Percentiles rank a stretch among this genome's conserved stretches.
Conservation (phyloP, 2,888 invertebrate genomes). For the Antheraea assamensis region DNA sequence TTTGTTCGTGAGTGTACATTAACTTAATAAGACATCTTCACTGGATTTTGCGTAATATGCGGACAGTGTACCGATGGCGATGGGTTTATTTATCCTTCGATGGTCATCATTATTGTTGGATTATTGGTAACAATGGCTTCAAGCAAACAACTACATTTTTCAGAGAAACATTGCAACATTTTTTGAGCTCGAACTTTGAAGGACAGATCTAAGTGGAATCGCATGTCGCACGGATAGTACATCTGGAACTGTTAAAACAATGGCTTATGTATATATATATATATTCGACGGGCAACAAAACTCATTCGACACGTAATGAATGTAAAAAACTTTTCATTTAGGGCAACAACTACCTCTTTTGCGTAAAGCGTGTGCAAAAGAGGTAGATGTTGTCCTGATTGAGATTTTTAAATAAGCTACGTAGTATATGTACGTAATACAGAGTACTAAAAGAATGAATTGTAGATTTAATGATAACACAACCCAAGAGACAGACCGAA, state of each 20-base stretch:
- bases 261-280: neutral
- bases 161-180: neutral
- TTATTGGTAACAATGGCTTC: no score
- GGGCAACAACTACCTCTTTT: slow-evolving; percentile 16
- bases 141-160: no score
- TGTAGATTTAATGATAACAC: neutral
- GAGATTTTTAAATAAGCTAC: neutral
- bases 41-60: neutral
- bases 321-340: slow-evolving; percentile 9
- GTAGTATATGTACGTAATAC: neutral
- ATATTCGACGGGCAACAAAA: neutral
- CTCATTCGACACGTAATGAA: neutral
- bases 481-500: neutral
- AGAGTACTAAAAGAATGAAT: neutral
- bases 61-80: no score
- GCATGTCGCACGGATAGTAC: neutral
- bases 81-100: no score
- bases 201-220: neutral
- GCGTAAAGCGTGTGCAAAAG: neutral
- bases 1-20: neutral
- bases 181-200: neutral
- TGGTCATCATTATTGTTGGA: no score
- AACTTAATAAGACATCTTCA: neutral
- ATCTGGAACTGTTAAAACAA: neutral
- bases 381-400: slow-evolving; percentile 16